Conservation (phyloP, 2,113 vertebrate genomes). For the Hippoglossus stenolepis region DNA sequence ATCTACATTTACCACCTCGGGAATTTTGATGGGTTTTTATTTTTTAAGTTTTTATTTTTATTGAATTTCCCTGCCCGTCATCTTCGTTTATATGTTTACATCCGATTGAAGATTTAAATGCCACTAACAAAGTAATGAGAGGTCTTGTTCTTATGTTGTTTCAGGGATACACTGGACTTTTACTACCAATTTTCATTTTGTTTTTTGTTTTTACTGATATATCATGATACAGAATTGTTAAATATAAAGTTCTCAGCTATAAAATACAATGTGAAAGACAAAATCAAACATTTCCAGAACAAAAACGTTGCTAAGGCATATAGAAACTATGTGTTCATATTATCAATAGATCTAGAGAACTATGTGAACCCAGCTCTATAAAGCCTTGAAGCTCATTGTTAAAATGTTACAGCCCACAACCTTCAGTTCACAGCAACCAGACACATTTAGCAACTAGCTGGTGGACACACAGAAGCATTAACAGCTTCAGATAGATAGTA, state of each 20-base stretch:
- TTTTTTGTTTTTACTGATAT: no score
- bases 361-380: neutral
- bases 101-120: neutral
- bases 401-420: neutral
- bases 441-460: no score
- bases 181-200: no score
- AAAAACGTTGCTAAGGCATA: neutral
- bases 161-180: no score
- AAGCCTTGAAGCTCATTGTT: neutral
- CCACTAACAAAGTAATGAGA: neutral
- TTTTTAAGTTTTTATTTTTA: neutral
- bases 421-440: neutral
- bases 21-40: neutral
- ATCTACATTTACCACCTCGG: neutral
- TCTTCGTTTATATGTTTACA: neutral
- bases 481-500: no score
- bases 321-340: neutral
- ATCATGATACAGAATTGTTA: no score
- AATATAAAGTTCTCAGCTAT: no score
- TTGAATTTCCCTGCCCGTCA: neutral
- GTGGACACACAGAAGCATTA: no score
- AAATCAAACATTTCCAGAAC: neutral
- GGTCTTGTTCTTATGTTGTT: no score
- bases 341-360: neutral
- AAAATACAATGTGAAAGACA: no score